These are phyloP conservation scores for Phlogophora meticulosa DNA, from an alignment of 2,888 invertebrate species.

Conservation along the genomic window DNA sequence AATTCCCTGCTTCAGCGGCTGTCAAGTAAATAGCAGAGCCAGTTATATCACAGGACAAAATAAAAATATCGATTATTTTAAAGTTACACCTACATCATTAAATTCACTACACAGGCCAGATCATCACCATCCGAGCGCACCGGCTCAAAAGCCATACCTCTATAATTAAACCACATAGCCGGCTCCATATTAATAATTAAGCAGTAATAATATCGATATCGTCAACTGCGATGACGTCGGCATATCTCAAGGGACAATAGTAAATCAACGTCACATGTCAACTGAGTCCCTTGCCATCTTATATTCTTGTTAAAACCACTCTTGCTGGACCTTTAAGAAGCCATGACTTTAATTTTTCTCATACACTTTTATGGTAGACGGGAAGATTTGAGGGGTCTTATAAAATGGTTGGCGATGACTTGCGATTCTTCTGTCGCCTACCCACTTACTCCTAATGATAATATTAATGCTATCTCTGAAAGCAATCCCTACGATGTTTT, in stretches of 20 bases:
- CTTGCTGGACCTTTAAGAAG: slow-evolving; percentile 71
- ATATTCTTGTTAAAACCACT: slow-evolving; percentile 76
- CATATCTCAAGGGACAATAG: slow-evolving; percentile 84
- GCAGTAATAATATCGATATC: slow-evolving; percentile 69
- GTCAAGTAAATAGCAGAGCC: no score
- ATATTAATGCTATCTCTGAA: slow-evolving; percentile 88
- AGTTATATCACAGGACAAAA: no score
- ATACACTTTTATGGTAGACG: slow-evolving; percentile 44
- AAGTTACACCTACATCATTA: no score
- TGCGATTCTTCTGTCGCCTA: slow-evolving; percentile 86
- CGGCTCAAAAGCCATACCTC: slow-evolving; percentile 22
- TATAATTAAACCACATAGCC: slow-evolving; percentile 58
- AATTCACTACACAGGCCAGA: background rate
- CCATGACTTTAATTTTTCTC: slow-evolving; percentile 71
- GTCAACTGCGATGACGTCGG: slow-evolving; percentile 82
- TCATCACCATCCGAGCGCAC: slow-evolving; percentile 3
- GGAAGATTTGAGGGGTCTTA: slow-evolving; percentile 71
- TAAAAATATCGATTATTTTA: no score
- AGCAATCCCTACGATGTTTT: slow-evolving; percentile 82
- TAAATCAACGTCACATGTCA: slow-evolving; percentile 91
- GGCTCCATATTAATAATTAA: slow-evolving; percentile 66
- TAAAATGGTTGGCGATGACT: slow-evolving; percentile 81
- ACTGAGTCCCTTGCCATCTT: slow-evolving; percentile 81
- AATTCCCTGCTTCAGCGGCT: no score
- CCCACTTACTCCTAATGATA: slow-evolving; percentile 89